A percentile compares a stretch with the other conserved stretches of the same genome.
Conservation (phyloP, 1,140 invertebrate species). For the Drosophila persimilis region DNA sequence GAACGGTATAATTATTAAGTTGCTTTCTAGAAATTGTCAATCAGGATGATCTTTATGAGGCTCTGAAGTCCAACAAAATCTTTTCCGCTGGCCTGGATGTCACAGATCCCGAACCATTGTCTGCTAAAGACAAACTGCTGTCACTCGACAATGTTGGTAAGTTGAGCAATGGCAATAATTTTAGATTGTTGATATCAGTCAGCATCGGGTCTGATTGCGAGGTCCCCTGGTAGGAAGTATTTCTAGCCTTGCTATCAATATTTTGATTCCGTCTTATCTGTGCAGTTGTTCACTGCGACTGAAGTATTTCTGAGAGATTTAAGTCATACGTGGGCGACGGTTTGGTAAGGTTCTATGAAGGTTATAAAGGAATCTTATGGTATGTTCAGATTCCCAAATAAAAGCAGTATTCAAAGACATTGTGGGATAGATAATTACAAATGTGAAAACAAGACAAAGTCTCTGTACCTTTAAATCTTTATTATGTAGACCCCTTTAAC, state of each 20-base stretch:
- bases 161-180: slow-evolving; percentile 52
- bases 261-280: slow-evolving; percentile 44
- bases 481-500: background rate
- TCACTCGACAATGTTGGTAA: slow-evolving; percentile 91
- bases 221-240: slow-evolving; percentile 11
- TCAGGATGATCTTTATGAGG: slow-evolving; percentile 90
- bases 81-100: slow-evolving; percentile 96
- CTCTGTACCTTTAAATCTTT: background rate
- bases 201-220: background rate
- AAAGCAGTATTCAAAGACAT: no score
- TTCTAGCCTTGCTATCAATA: slow-evolving; percentile 39
- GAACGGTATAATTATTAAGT: background rate
- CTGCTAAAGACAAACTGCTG: slow-evolving; percentile 90
- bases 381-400: no score
- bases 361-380: slow-evolving; percentile 23
- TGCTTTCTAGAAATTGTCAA: slow-evolving; percentile 88
- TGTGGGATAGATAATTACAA: no score
- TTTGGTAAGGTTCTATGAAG: slow-evolving; percentile 59
- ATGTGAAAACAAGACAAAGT: background rate
- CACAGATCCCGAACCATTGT: slow-evolving; percentile 94
- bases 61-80: slow-evolving; percentile 89
- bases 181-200: slow-evolving; percentile 21
- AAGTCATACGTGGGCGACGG: background rate
- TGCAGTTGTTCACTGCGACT: slow-evolving; percentile 25
- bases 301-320: slow-evolving; percentile 38